Percentiles rank a stretch among this genome's conserved stretches.
Conservation (phyloP, 37 sponge, comb jelly and placozoan species). For the Halichondria panicea region DNA sequence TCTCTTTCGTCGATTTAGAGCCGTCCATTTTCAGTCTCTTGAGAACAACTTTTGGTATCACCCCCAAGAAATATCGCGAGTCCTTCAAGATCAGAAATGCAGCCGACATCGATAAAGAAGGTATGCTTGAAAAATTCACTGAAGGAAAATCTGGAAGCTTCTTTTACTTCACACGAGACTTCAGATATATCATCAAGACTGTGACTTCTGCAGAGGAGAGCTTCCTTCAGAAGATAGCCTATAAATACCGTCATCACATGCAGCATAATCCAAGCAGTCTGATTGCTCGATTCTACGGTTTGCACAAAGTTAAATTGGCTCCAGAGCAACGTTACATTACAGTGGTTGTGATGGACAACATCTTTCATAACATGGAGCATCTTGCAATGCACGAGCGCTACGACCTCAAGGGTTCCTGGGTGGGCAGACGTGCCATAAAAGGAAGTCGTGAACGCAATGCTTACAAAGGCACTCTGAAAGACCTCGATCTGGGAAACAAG, state of each 20-base stretch:
- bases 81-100: slow-evolving; percentile 73
- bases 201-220: slow-evolving; percentile 65
- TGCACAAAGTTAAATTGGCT: slow-evolving; percentile 79
- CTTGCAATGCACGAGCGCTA: slow-evolving; percentile 69
- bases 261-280: slow-evolving; percentile 76
- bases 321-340: slow-evolving; percentile 78
- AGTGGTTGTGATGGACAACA: slow-evolving; percentile 93
- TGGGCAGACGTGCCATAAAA: slow-evolving; percentile 72
- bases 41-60: slow-evolving; percentile 46
- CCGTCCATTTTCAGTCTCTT: slow-evolving; percentile 74
- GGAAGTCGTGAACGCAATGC: neutral
- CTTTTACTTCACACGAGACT: slow-evolving; percentile 90
- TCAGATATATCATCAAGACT: slow-evolving; percentile 88
- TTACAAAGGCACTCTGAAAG: slow-evolving; percentile 78
- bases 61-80: slow-evolving; percentile 45
- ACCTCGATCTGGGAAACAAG: slow-evolving; percentile 70
- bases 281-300: slow-evolving; percentile 79
- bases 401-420: slow-evolving; percentile 88
- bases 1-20: slow-evolving; percentile 77
- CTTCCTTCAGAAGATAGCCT: slow-evolving; percentile 56
- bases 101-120: slow-evolving; percentile 66
- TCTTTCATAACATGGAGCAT: slow-evolving; percentile 60
- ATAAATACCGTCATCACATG: slow-evolving; percentile 75
- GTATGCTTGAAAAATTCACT: slow-evolving; percentile 91
- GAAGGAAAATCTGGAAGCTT: slow-evolving; percentile 95